Percentiles rank a stretch among this genome's conserved stretches.
Evolutionary conservation across 23 tunicate species (phyloP).

Genomic region (Ciona savignyi): DNA sequence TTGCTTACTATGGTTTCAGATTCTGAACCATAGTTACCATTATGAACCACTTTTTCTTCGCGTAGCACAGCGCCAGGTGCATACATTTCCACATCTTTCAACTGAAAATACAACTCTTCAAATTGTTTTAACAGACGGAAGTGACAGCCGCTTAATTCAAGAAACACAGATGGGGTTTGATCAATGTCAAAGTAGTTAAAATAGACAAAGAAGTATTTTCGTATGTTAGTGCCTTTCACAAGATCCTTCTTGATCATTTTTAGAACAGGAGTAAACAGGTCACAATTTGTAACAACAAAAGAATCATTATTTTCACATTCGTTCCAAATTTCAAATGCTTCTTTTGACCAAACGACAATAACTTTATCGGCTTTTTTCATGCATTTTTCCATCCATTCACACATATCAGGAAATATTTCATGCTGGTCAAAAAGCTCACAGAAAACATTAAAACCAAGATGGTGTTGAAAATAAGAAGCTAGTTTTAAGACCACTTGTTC

Average conservation of each 20-base stretch:
- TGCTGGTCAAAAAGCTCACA: conserved; percentile 23
- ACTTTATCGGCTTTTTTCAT: conserved; percentile 22
- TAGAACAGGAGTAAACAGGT: conserved; percentile 33
- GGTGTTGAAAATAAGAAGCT: neutral
- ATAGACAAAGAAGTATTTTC: conserved; percentile 37
- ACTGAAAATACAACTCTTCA: conserved; percentile 45
- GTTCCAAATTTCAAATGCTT: conserved; percentile 24
- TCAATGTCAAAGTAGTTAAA: conserved; percentile 32
- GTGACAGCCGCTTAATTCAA: conserved; percentile 7
- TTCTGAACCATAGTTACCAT: neutral
- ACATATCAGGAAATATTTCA: neutral
- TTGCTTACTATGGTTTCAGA: no score
- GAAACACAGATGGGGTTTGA: conserved; percentile 24
- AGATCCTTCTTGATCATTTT: conserved; percentile 16
- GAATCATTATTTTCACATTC: conserved; percentile 1
- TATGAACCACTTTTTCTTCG: neutral
- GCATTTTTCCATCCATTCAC: conserved; percentile 17
- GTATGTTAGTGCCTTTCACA: conserved; percentile 13
- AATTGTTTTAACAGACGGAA: conserved; percentile 39
- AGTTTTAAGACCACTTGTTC: neutral
- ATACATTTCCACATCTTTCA: conserved; percentile 30
- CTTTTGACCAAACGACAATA: conserved; percentile 30
- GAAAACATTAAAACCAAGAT: conserved; percentile 10
- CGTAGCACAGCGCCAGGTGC: neutral
- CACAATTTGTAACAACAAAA: neutral